phyloP scores from a whole-genome alignment of 2,797 vertebrate species.

The Sebastiscus albofasciatus region DNA sequence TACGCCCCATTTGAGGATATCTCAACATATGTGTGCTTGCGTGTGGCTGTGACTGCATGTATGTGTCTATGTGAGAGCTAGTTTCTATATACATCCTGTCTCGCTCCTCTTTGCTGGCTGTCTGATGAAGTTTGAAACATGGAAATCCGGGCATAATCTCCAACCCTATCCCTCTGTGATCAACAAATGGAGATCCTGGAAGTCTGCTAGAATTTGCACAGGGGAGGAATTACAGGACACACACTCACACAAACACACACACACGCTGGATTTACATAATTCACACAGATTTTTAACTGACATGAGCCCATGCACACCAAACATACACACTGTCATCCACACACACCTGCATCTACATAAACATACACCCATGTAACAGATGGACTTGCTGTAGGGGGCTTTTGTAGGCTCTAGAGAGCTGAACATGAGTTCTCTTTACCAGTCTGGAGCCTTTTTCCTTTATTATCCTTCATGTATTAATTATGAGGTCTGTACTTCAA shows the following conservation, averaged over 20 bases:
- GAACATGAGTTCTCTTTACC: constrained; percentile 57
- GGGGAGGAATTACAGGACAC: constrained; percentile 23
- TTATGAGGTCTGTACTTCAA: constrained; percentile 33
- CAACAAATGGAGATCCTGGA: constrained; percentile 69
- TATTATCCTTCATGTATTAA: constrained; percentile 55
- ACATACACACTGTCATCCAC: constrained; percentile 1
- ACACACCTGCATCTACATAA: constrained; percentile 24
- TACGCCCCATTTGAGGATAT: constrained; percentile 19
- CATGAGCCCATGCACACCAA: background rate
- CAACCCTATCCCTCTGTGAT: constrained; percentile 67
- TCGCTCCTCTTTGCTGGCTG: constrained; percentile 52
- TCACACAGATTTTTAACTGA: constrained; percentile 43
- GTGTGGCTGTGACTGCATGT: background rate
- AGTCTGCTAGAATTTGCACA: constrained; percentile 29
- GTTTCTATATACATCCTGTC: constrained; percentile 47
- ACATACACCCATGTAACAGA: constrained; percentile 14
- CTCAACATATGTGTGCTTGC: constrained; percentile 5
- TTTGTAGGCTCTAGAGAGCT: constrained; percentile 17
- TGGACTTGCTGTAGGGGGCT: background rate
- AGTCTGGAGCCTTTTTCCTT: constrained; percentile 31
- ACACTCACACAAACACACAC: constrained; percentile 3
- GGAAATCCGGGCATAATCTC: constrained; percentile 77
- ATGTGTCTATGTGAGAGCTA: constrained; percentile 5
- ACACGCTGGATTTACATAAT: constrained; percentile 14
- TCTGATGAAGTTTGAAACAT: constrained; percentile 81